Evolutionary conservation across 2,113 vertebrate species (phyloP).

Genomic region (Takifugu bimaculatus): DNA sequence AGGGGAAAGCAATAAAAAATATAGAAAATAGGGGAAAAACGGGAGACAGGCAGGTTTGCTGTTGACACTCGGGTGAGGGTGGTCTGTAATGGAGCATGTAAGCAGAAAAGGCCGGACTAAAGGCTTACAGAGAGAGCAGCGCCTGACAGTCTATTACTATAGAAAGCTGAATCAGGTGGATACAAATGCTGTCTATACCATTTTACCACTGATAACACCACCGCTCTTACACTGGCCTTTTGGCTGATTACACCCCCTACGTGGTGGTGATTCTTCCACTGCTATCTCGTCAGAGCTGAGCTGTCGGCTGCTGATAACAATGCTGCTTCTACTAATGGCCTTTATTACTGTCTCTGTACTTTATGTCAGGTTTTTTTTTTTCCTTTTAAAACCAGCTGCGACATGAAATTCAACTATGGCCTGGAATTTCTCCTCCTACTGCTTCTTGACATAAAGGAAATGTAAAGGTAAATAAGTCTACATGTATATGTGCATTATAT

Average conservation of each 20-base stretch:
- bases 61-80: neutral
- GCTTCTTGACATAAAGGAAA: neutral
- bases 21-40: neutral
- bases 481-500: neutral
- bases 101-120: conserved; percentile 18
- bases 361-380: neutral
- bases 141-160: conserved; percentile 50
- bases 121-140: conserved; percentile 51
- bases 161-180: conserved; percentile 60
- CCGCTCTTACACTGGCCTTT: conserved; percentile 44
- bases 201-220: conserved; percentile 53
- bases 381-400: neutral
- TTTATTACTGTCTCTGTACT: conserved; percentile 5
- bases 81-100: conserved; percentile 1
- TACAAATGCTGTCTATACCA: conserved; percentile 45
- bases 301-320: conserved; percentile 44
- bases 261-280: conserved; percentile 29
- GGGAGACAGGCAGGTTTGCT: neutral
- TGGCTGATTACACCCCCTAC: conserved; percentile 49
- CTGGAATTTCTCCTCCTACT: neutral
- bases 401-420: neutral
- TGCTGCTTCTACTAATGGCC: conserved; percentile 14
- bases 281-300: conserved; percentile 31
- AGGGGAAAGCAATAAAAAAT: no score
- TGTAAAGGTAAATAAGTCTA: neutral